Percentiles rank a stretch among this genome's conserved stretches.
phyloP scores from a whole-genome alignment of 2,113 vertebrate species.

The Arothron firmamentum region DNA sequence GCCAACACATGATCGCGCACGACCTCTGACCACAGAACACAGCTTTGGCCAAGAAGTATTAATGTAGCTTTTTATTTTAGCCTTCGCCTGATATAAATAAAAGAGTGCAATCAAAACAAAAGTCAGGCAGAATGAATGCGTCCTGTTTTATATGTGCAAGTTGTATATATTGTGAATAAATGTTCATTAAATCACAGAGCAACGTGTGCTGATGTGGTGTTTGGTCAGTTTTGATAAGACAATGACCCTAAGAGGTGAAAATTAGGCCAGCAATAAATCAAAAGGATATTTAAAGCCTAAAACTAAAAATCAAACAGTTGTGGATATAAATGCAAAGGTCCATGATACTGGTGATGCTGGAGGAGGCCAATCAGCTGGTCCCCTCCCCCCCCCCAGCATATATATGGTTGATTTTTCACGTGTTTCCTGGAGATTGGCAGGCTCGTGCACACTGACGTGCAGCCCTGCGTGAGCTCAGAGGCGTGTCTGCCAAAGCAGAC shows the following conservation, averaged over 20 bases:
- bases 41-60: conserved; percentile 34
- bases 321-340: too few species aligned
- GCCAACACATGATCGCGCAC: background rate
- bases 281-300: too few species aligned
- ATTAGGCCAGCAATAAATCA: too few species aligned
- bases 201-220: background rate
- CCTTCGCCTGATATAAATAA: background rate
- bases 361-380: too few species aligned
- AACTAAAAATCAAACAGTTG: too few species aligned
- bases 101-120: background rate
- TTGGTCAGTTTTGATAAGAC: too few species aligned
- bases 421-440: conserved; percentile 36
- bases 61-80: conserved; percentile 2
- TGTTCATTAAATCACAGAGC: conserved; percentile 20
- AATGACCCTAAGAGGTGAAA: too few species aligned
- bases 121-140: background rate
- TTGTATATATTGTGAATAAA: conserved; percentile 32
- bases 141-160: conserved; percentile 46
- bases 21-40: conserved; percentile 13
- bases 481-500: conserved; percentile 31
- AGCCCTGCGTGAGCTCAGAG: conserved; percentile 47
- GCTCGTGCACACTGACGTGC: conserved; percentile 15
- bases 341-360: too few species aligned
- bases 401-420: conserved; percentile 29
- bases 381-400: too few species aligned